Conservation (phyloP, 2,888 invertebrate species). For the Agrilus mali region DNA sequence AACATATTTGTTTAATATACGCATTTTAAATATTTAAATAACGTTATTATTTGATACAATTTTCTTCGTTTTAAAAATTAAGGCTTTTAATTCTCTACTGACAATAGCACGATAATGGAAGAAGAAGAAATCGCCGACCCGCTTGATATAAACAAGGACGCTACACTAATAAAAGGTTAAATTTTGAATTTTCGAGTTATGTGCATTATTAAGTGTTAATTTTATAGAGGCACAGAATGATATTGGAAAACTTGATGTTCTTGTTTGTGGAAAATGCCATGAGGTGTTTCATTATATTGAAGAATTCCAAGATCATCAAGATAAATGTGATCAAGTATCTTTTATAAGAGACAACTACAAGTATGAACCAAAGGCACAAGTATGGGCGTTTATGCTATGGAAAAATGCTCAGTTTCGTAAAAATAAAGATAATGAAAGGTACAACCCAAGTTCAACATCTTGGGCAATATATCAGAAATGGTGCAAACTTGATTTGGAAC, state of each 20-base stretch:
- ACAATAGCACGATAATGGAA: slow-evolving; percentile 7
- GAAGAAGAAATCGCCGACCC: slow-evolving; percentile 11
- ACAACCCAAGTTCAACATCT: slow-evolving; percentile 30
- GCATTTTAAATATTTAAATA: no score
- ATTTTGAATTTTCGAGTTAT: slow-evolving; percentile 2
- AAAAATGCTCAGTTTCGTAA: slow-evolving; percentile 48
- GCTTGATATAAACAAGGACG: slow-evolving; percentile 17
- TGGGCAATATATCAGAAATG: slow-evolving; percentile 77
- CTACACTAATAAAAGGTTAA: slow-evolving; percentile 20
- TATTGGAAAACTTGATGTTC: slow-evolving; percentile 60
- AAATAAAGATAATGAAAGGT: slow-evolving; percentile 36
- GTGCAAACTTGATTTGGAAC: slow-evolving; percentile 64
- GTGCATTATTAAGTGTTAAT: slow-evolving; percentile 1
- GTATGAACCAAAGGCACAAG: slow-evolving; percentile 68
- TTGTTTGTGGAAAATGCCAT: slow-evolving; percentile 76
- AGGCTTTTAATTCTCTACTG: background rate
- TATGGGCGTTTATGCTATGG: slow-evolving; percentile 78
- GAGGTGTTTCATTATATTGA: slow-evolving; percentile 68
- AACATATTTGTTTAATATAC: no score
- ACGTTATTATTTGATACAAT: background rate
- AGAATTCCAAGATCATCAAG: slow-evolving; percentile 62
- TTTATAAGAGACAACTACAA: slow-evolving; percentile 48
- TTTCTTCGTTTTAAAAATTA: slow-evolving; percentile 3
- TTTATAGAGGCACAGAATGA: slow-evolving; percentile 60
- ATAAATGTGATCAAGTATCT: slow-evolving; percentile 47